Base-by-base conservation (phyloP, 1,140 invertebrate genomes). In the Drosophila asahinai region DNA sequence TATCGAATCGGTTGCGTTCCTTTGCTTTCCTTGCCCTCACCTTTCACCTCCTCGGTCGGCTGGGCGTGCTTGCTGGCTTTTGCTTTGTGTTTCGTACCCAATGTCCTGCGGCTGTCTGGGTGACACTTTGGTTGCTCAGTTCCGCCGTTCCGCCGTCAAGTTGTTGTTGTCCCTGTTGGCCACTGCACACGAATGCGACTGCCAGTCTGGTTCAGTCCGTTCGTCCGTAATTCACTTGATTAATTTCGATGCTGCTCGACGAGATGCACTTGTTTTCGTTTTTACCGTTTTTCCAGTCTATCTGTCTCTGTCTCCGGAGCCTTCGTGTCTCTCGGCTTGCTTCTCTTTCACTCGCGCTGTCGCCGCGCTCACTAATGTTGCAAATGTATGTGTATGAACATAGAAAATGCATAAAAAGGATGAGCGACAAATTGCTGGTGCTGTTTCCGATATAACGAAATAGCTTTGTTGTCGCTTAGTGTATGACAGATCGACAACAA, bases 101-200 rank as follows among this genome's bases (percentile, higher is more conserved):
- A 47, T 67, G 66, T 73, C 70, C 66, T 73, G 52, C 52, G 33
- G 52, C 33, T 38, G 52, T 7, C 51, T 59, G 38, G 38, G 42
- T 49, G 54, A 33, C 66, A 43, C 36, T 57, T 14, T 25, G 54
- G 54, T 27, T 38, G 30, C 47, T 51, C 64, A 66, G 47, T 51
- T 65, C n/a, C 47, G 47, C 15, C 25, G 66, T 25, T 62, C 45
- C 30, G 47, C 55, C 57, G 52, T 72, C 54, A 54, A 57, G 22
- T 76, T 76, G 70, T 77, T 76, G 51, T 75, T 61, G 54, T 72
- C 58, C 33, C 60, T 22, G 62, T 59, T 60, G 63, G 67, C 19
- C 14, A 49, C 48, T 19, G 67, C n/a, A 27, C 63, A 40, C 45
- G 54, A 73, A 73, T 71, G 52, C 45, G 54, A 73, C 72, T 71